Conservation (phyloP, 2,797 vertebrate species). For the Sebastolobus altivelis region DNA sequence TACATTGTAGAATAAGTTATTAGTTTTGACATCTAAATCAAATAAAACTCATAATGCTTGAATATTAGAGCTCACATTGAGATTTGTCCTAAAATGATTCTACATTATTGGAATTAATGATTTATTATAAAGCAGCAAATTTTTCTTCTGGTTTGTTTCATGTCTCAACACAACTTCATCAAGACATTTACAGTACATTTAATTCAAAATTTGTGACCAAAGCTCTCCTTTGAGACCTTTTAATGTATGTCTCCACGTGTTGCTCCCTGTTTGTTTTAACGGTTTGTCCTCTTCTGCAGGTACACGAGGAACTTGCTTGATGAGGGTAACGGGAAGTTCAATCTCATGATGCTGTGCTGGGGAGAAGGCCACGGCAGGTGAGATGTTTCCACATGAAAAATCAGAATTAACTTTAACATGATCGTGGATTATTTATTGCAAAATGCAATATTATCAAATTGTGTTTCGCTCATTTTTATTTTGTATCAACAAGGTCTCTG, state of each 20-base stretch:
- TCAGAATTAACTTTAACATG: not conserved
- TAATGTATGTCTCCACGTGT: not conserved
- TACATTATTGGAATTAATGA: not conserved
- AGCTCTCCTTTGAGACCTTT: not conserved
- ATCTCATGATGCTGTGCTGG: slow-evolving; percentile 98
- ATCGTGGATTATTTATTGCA: not conserved
- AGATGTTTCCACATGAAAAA: slow-evolving; percentile 24
- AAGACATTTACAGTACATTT: not conserved
- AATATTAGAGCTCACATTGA: not conserved
- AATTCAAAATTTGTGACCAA: not conserved
- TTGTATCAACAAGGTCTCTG: not conserved
- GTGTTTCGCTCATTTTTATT: not conserved
- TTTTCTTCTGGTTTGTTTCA: not conserved
- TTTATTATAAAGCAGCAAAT: not conserved
- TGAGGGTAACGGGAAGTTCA: slow-evolving; percentile 96
- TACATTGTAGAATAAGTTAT: no score
- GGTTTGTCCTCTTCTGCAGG: slow-evolving; percentile 73
- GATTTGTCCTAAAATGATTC: not conserved
- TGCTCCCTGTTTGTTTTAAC: not conserved
- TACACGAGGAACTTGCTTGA: slow-evolving; percentile 98
- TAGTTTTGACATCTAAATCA: not conserved
- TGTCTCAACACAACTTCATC: not conserved
- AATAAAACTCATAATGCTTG: not conserved
- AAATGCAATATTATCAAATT: not conserved
- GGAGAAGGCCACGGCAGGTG: slow-evolving; percentile 99